A percentile compares a stretch with the other conserved stretches of the same genome.
phyloP scores from a whole-genome alignment of 2,797 vertebrate species.

The Intellagama lesueurii region DNA sequence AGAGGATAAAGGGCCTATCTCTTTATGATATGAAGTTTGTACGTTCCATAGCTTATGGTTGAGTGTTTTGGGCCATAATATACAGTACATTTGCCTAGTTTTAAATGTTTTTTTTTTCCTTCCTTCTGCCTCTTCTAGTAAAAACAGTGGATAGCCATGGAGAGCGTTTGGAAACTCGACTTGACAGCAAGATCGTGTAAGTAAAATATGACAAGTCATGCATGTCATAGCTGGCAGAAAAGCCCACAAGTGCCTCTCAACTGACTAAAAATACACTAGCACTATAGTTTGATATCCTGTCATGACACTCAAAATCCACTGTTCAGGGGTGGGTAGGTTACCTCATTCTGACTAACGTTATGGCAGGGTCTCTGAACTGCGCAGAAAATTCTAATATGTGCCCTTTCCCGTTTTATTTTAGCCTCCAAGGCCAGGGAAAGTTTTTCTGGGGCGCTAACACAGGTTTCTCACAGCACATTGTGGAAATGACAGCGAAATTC shows the following conservation, averaged over 20 bases:
- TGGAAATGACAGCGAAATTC: neutral
- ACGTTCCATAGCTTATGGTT: neutral
- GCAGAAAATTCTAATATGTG: neutral
- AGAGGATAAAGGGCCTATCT: neutral
- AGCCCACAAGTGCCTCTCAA: neutral
- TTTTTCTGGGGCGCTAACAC: neutral
- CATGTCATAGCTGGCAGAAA: neutral
- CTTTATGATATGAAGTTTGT: neutral
- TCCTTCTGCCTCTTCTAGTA: neutral
- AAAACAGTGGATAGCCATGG: neutral
- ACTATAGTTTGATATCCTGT: neutral
- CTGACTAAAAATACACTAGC: neutral
- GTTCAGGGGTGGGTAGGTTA: neutral
- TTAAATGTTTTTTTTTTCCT: neutral
- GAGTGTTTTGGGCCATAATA: neutral
- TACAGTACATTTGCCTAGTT: neutral
- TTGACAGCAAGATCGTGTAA: neutral
- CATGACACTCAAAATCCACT: neutral
- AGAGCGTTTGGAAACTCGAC: neutral
- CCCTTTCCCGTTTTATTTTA: neutral
- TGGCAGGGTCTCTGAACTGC: neutral
- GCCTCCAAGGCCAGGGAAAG: neutral
- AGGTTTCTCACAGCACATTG: neutral
- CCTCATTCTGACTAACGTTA: neutral
- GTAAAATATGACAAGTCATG: neutral